Base-by-base conservation (phyloP, 2,888 invertebrate genomes). In the Dryomyza anilis region DNA sequence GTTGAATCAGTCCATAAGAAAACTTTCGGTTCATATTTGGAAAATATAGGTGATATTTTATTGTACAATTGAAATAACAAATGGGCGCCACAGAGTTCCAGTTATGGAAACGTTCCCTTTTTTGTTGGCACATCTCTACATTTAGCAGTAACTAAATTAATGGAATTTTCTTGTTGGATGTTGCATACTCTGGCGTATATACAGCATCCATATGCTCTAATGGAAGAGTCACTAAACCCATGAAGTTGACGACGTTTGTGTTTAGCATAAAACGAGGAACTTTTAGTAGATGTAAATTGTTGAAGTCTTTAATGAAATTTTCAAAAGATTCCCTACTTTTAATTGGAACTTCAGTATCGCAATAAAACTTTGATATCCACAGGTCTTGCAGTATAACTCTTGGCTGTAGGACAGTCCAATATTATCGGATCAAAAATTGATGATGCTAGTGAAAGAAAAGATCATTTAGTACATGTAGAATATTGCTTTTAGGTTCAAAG, bases 1-100 rank as follows among this genome's bases (percentile, higher is more conserved):
- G 53, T 63, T 4, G 59, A 58, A 43, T 66, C 66, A 14, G 66
- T 52, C 63, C 63, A 66, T 19, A 63, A 33, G 46, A 66, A 66
- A 10, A 48, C 53, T 12, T 59, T n/a, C 12, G 23, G 27, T 16
- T 53, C 27, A 10, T 27, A 29, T 19, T 67, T 52, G 56, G 46
- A 45, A 52, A 63, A 66, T 3, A 58, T n/a, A 8, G 3, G 39
- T 25, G 19, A 19, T 27, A 65, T 62, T 57, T 63, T 66, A 10
- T 23, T 16, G 14, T 50, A 62, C 7, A 62, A n/a, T 50, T 57
- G 56, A 23, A 58, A 39, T 12, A 56, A 36, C 21, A 59, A 46
- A 46, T 57, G 25, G 3, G 57, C 57, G 8, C 43, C 43, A n/a
- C 43, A 46, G 12, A 48, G 48, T n/a, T 60, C 60, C 36, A 50